Conservation (phyloP, 92 coral and sea anemone genomes). For the Paramuricea clavata region DNA sequence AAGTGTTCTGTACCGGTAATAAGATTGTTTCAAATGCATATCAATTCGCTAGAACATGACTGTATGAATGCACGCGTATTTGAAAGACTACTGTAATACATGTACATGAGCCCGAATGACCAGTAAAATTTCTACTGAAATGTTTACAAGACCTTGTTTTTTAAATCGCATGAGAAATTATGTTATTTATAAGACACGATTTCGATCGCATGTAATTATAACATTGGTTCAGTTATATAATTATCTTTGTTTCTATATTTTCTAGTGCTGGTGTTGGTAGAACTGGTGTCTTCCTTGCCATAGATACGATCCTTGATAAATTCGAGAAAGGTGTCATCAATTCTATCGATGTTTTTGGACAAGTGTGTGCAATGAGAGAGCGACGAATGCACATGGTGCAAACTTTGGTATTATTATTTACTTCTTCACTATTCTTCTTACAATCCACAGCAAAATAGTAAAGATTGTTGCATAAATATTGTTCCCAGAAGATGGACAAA, state of each 20-base stretch:
- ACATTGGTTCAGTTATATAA: no score
- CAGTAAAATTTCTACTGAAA: no score
- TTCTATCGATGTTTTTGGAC: constrained; percentile 26
- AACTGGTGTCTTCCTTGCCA: constrained; percentile 27
- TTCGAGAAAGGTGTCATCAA: constrained; percentile 21
- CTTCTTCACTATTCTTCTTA: background rate
- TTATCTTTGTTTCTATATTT: no score
- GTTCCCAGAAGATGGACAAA: no score
- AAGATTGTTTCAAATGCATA: background rate
- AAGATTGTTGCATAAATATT: background rate
- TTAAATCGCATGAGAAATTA: no score
- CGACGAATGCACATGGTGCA: constrained; percentile 32
- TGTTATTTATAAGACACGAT: no score
- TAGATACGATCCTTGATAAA: constrained; percentile 24
- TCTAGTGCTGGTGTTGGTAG: constrained; percentile 36
- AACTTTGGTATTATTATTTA: constrained; percentile 5
- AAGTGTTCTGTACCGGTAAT: background rate
- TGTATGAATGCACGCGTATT: no score
- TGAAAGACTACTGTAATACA: no score
- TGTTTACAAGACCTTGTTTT: no score
- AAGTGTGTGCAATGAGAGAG: constrained; percentile 26
- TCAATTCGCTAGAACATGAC: no score
- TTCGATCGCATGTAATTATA: background rate
- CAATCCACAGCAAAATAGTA: background rate
- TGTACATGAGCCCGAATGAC: no score